Base-by-base conservation (phyloP, 2,797 vertebrate species). In the Myripristis jacobus region DNA sequence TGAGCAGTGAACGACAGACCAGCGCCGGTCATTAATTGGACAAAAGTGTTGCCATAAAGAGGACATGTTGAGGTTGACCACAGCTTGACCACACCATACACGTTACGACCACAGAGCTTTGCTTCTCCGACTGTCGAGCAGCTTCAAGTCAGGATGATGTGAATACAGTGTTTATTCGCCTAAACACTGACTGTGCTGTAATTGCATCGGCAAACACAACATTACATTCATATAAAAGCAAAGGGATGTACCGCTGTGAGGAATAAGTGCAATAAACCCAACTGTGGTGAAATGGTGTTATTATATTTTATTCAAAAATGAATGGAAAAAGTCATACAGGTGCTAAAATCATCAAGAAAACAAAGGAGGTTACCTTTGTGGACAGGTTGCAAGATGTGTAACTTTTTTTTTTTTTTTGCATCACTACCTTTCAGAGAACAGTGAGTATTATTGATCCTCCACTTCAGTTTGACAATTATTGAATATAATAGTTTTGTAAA, bases 401-500 rank as follows among this genome's bases (percentile, higher is more conserved):
- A 74, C 69, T 79, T 89, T 21, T 6, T 25, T 16, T 16, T 52
- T 38, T 36, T 21, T 36, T 79, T 73, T 86, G 83, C 89, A 78
- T 76, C 81, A 73, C 66, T 87, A 52, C 65, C 68, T 87, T 76
- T 82, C 84, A 78, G 77, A 83, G 53, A 90, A 88, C 82, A 60
- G 58, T 68, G 70, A 67, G 63, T 66, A 44, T 67, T 88, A 88
- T 91, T 74, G 88, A 91, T 90, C 72, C 79, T 44, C 70, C 51
- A 54, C 66, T 77, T 86, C 57, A 71, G 86, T 83, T 82, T 84
- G 87, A 91, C 89, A 89, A 88, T 88, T 88, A 88, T 90, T 91
- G 83, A 82, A 89, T 85, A 82, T 84, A 73, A 91, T 90, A 82
- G 86, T 80, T 83, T 83, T 90, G 88, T 88, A 90, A 91, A 88